phyloP scores from a whole-genome alignment of 2,888 invertebrate genomes.

The Melieria crassipennis region DNA sequence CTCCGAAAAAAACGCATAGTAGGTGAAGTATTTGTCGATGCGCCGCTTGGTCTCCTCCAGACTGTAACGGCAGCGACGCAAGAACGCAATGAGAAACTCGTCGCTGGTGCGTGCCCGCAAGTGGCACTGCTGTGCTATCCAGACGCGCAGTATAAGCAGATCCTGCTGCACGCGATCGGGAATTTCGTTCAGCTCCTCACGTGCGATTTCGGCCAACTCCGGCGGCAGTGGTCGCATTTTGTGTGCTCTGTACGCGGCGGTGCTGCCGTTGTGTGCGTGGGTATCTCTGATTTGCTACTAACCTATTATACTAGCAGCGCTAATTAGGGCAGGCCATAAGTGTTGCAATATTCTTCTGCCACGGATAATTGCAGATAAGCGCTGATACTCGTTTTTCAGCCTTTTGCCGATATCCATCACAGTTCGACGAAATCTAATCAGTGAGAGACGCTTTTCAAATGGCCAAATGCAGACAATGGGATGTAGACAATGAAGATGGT shows the following conservation, averaged over 20 bases:
- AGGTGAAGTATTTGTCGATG: constrained; percentile 54
- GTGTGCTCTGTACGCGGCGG: neutral
- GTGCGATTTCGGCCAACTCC: constrained; percentile 60
- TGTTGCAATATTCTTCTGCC: neutral
- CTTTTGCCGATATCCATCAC: neutral
- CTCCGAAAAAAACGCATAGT: constrained; percentile 54
- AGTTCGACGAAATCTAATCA: neutral
- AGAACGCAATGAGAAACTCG: constrained; percentile 55
- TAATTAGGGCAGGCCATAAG: neutral
- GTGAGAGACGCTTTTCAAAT: neutral
- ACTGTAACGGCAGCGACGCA: constrained; percentile 55
- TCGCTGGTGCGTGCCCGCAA: constrained; percentile 61
- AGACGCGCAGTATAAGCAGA: constrained; percentile 66
- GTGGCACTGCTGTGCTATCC: constrained; percentile 68
- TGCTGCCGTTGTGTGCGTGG: no score
- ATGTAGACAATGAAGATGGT: no score
- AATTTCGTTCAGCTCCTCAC: constrained; percentile 66
- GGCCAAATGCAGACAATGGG: no score
- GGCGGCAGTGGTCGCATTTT: constrained; percentile 55
- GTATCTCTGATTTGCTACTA: no score
- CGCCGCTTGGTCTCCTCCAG: constrained; percentile 56
- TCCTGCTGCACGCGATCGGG: constrained; percentile 65
- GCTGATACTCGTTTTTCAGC: neutral
- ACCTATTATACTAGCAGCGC: neutral
- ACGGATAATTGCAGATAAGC: neutral